Base-by-base conservation (phyloP, 1,140 invertebrate species). In the Musca domestica region DNA sequence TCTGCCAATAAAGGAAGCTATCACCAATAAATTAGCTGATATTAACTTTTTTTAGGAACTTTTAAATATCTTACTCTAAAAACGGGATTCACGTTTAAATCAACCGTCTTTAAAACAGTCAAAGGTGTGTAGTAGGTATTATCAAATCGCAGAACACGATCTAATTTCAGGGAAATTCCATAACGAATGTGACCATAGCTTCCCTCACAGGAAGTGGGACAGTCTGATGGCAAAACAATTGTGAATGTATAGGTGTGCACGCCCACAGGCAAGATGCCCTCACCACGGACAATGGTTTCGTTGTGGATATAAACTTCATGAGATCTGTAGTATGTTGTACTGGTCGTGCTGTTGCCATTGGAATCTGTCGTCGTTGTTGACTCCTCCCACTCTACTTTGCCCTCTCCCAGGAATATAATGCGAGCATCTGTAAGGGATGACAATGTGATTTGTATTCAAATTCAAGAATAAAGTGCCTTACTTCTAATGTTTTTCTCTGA, bases 161-260 rank as follows among this genome's bases (percentile, higher is more conserved):
- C 41, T 19, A 61, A 34, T 23, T 23, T 61, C 27, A 61, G 12
- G 6, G 56, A 61, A 27, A 90, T 81, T 71, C 84, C 87, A 74
- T 92, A 92, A 17, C 89, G 82, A 61, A 92, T 83, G 69, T 85
- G 84, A 1, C 90, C 91, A 73, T 87, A 85, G 54, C 87, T 85
- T 0, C 89, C 88, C 74, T 91, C 90, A 82, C 91, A 92, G 23
- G 90, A 91, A 49, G 89, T 87, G 9, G 88, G 88, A 66, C 88
- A 81, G 65, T 82, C 83, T 22, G 76, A 73, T 27, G 88, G 88
- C 54, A 90, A 74, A 22, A 81, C 78, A 67, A 83, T 86, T 25
- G 77, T 82, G 74, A 90, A 89, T 20, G 84, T 84, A 72, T 87
- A 89, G 6, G 74, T 77, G 69, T 87, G 83, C 19, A 83, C 81